Base-by-base conservation (phyloP, 2,888 invertebrate species). In the Trachelus troglodyta region DNA sequence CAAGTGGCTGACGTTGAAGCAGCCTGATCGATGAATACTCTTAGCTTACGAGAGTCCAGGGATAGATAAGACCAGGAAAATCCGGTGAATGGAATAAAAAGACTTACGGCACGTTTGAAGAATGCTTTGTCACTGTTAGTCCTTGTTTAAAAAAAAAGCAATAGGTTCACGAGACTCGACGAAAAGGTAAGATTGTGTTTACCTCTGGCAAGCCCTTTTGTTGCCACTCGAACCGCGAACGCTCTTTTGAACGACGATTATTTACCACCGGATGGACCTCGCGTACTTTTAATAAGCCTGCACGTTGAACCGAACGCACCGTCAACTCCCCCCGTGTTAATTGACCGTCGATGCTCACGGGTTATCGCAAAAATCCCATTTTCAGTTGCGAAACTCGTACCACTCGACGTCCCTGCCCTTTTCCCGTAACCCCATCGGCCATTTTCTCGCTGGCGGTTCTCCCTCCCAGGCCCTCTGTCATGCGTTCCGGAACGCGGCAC, bases 371-470 rank as follows among this genome's bases (percentile, higher is more conserved):
- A 81, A 86, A 84, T 80, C 81, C 80, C 84, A 84, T 84, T 82
- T 84, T 85, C 81, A 76, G 34, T 81, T 79, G 81, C 83, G 83
- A 87, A 84, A 82, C 85, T 86, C 87, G 87, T 84, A 87, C 84
- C 86, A 84, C 87, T 85, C 85, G 87, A 90, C 88, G 91, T 90
- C 90, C 90, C 90, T 89, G 91, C 90, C 90, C 91, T 91, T 91
- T 90, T 90, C 85, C 90, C 88, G 88, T 89, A 90, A 87, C 85
- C 87, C 86, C 86, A 88, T 88, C 90, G 89, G 89, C 90, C 90
- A 90, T 90, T 90, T 90, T 90, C 88, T 89, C 88, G 86, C 88
- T 87, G 86, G 87, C 87, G 85, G 87, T 76, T 83, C 85, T 84
- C 84, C 87, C 85, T 85, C 86, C 85, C 71, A 34, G 73, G 78